Base-by-base conservation (phyloP, 2,797 vertebrate genomes). In the Allochrocebus solatus region DNA sequence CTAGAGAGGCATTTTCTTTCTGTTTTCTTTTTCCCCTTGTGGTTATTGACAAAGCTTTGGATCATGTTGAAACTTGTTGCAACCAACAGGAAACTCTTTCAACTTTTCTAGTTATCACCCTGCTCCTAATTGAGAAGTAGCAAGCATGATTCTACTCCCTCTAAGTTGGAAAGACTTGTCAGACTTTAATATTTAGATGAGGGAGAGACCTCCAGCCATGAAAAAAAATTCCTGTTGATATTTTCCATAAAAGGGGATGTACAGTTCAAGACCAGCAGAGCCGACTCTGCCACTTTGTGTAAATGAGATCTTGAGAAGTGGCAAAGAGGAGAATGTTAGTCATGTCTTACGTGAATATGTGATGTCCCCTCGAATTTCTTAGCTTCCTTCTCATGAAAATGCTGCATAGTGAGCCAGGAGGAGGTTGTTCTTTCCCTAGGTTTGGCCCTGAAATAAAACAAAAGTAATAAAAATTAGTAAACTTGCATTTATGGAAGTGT, bases 51-150 rank as follows among this genome's bases (percentile, higher is more conserved):
- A 88, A 91, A 97, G 72, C 89, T 82, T 59, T 13, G 93, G 94
- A 95, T 98, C 46, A 3, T 96, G 96, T n/a, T 91, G 84, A 92
- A 98, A 95, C 96, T 98, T 98, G 98, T 96, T 97, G 95, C 78
- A 91, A 72, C 95, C 97, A 86, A 89, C 91, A 97, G 92, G 95
- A 96, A 98, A 92, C 96, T 98, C 96, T 97, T 98, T 98, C 81
- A 95, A 93, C 89, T 93, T 98, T 93, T 97, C 67, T 96, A 86
- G n/a, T 2, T 96, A 93, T 98, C 95, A 75, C 91, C 72, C 88
- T 91, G 91, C 91, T 96, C 91, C 94, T 91, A 97, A 93, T 98
- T 97, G 98, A 81, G 90, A 96, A 95, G 96, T 94, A 92, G 86
- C 92, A 84, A 96, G 95, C 64, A 90, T 89, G 97, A 96, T 96